phyloP scores from a whole-genome alignment of 2,888 invertebrate species.

The Philereme vetulata region DNA sequence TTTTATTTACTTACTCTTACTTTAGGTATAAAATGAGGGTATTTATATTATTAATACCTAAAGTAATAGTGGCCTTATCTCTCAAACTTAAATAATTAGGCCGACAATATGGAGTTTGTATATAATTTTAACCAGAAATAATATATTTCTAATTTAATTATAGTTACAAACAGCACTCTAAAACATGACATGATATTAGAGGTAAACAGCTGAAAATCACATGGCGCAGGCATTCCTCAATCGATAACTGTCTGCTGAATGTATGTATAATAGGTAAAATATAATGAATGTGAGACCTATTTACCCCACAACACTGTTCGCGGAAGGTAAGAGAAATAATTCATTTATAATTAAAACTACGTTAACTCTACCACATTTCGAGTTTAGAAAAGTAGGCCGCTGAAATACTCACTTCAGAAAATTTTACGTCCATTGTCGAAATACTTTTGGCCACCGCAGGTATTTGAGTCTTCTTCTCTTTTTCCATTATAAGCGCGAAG shows the following conservation, averaged over 20 bases:
- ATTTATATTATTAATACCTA: no score
- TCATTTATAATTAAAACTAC: neutral
- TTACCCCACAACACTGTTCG: conserved; percentile 14
- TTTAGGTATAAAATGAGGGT: no score
- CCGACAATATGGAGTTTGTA: no score
- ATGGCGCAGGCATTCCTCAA: conserved; percentile 25
- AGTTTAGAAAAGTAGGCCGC: conserved; percentile 8
- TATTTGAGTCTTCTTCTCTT: conserved; percentile 53
- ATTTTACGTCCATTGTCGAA: conserved; percentile 63
- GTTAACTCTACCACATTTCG: neutral
- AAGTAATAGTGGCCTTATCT: no score
- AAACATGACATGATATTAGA: conserved; percentile 1
- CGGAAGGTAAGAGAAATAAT: conserved; percentile 4
- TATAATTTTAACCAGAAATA: no score
- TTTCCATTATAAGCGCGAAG: conserved; percentile 51
- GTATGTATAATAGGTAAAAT: conserved; percentile 8
- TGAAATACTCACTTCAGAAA: conserved; percentile 66
- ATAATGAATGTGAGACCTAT: conserved; percentile 35
- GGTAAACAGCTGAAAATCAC: conserved; percentile 41
- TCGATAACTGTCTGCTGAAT: conserved; percentile 19
- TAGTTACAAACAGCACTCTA: no score
- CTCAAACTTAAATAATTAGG: no score
- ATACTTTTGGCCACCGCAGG: conserved; percentile 61
- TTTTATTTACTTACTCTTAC: no score
- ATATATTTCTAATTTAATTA: no score